Evolutionary conservation across 2,113 vertebrate genomes (phyloP), one percentile per base, ranked within the genome.

Genomic region (Papio anubis): DNA sequence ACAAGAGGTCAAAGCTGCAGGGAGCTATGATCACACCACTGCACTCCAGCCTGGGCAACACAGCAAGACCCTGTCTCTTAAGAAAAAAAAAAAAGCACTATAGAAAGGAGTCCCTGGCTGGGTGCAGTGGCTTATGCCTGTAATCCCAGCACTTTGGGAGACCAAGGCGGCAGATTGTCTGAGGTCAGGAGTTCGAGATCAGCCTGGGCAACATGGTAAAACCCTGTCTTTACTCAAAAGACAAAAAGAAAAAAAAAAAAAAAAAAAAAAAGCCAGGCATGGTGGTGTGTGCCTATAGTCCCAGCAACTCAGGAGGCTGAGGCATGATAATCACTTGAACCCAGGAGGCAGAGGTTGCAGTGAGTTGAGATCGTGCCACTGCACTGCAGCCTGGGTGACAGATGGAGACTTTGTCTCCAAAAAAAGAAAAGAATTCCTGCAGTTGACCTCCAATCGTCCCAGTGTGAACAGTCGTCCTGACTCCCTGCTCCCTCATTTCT

Each of bases 381-480:
- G 32, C 2, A 35, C 32, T n/a, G 14, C 32, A 68, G 66, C 16
- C 66, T 68, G 66, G 16, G 16, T 68, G 32, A 68, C 32, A 68
- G 14, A 68, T 32, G 14, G 6, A 68, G 32, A 35, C 30, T 35
- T 32, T n/a, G 32, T 35, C 32, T 17, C 66, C 3, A 17, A 68
- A 35, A 68, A 35, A n/a, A 16, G 11, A 32, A 68, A 35, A 68
- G 8, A n/a, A 35, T 64, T 30, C 61, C 61, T 64, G 32, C 66
- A n/a, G 61, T 32, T 18, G 50, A 14, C 61, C 70, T 27, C n/a
- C 50, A 64, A 5, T 17, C 9, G 14, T 45, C 35, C 57, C 59
- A 23, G 13, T 0, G 0, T 3, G 5, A 72, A 66, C 14, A 32
- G 30, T 38, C 45, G 1, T 2, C 4, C 6, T 80, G 40, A 18